phyloP scores from a whole-genome alignment of 2,797 vertebrate species.

The Alexandromys oeconomus region DNA sequence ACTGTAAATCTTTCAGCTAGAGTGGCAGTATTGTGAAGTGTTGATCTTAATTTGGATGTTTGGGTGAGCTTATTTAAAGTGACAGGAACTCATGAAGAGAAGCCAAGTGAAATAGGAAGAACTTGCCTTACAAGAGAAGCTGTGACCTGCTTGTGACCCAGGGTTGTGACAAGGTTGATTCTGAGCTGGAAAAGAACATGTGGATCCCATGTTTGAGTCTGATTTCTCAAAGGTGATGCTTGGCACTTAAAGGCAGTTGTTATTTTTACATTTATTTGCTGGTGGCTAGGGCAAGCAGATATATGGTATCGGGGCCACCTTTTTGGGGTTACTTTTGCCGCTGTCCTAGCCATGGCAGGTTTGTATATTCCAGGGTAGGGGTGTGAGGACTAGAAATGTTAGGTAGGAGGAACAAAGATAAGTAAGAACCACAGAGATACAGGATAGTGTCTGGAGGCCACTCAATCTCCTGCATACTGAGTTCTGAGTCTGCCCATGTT shows the following conservation, averaged over 20 bases:
- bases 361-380: too few species aligned
- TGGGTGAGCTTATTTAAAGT: slow-evolving; percentile 19
- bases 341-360: too few species aligned
- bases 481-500: too few species aligned
- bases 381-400: too few species aligned
- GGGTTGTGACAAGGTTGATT: background rate
- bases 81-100: background rate
- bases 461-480: too few species aligned
- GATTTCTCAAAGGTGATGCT: background rate
- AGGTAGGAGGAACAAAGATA: too few species aligned
- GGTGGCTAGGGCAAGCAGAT: background rate
- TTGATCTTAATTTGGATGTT: slow-evolving; percentile 36
- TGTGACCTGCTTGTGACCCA: background rate
- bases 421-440: too few species aligned
- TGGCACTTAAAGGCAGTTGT: background rate
- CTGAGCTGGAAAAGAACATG: background rate
- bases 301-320: too few species aligned
- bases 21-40: background rate
- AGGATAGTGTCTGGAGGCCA: too few species aligned
- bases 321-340: too few species aligned
- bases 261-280: background rate
- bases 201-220: background rate
- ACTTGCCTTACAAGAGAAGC: slow-evolving; percentile 12
- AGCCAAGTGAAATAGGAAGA: background rate
- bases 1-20: background rate